phyloP scores from a whole-genome alignment of 2,888 invertebrate species.

The Yponomeuta plumbellus region DNA sequence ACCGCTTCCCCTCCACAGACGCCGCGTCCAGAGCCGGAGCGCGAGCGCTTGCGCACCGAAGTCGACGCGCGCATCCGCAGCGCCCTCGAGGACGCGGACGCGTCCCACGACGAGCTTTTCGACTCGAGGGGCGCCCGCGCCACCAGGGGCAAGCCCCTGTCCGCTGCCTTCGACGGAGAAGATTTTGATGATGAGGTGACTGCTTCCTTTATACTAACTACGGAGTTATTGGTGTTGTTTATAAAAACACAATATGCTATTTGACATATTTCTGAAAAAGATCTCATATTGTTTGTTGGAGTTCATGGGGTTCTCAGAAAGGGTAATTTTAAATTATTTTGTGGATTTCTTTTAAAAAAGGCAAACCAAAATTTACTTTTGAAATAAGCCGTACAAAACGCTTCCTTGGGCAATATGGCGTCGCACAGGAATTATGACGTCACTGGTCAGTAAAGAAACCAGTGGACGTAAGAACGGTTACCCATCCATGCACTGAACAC shows the following conservation, averaged over 20 bases:
- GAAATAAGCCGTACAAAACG: no score
- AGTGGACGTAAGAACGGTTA: no score
- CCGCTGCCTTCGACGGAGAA: slow-evolving; percentile 64
- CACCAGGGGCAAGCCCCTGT: slow-evolving; percentile 58
- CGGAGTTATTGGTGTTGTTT: neutral
- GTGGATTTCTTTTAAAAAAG: no score
- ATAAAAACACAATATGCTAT: neutral
- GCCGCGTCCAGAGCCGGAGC: slow-evolving; percentile 36
- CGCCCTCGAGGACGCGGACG: slow-evolving; percentile 43
- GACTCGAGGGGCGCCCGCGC: slow-evolving; percentile 79
- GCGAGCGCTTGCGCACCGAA: slow-evolving; percentile 50
- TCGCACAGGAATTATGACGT: no score
- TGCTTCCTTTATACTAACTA: neutral
- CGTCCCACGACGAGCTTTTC: slow-evolving; percentile 72
- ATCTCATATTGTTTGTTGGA: no score
- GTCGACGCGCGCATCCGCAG: slow-evolving; percentile 57
- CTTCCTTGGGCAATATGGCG: no score
- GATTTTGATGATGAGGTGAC: slow-evolving; percentile 70
- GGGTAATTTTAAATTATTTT: no score
- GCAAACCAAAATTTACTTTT: no score
- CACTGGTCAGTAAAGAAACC: no score
- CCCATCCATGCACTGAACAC: no score
- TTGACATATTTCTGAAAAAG: no score
- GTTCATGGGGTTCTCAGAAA: no score
- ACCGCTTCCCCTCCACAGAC: slow-evolving; percentile 33